A percentile compares a stretch with the other conserved stretches of the same genome.
Conservation (phyloP, 2,797 vertebrate species). For the Rhynchonycteris naso region DNA sequence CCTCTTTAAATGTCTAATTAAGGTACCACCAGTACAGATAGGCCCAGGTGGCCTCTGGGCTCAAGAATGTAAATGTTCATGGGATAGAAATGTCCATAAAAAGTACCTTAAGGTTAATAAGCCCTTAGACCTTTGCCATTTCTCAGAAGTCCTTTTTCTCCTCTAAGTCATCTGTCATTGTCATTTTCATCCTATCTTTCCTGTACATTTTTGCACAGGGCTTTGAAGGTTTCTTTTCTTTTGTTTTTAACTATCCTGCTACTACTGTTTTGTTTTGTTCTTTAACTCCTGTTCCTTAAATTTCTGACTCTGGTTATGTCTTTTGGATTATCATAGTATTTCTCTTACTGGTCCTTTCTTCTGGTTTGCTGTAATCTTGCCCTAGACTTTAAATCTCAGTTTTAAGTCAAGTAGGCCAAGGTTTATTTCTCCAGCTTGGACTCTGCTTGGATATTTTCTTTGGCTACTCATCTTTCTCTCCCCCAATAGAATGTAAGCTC, state of each 20-base stretch:
- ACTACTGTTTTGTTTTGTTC: neutral
- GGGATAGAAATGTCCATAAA: neutral
- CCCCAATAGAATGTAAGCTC: neutral
- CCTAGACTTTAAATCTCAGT: neutral
- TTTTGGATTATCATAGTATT: neutral
- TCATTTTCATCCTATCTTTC: neutral
- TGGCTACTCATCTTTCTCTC: neutral
- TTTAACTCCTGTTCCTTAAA: neutral
- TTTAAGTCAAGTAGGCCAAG: neutral
- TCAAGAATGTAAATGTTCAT: neutral
- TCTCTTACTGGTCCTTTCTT: neutral
- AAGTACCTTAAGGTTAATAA: neutral
- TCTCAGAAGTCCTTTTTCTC: neutral
- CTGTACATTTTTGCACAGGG: neutral
- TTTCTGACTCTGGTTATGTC: neutral
- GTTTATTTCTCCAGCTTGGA: neutral
- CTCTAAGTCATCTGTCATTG: neutral
- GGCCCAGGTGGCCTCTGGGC: neutral
- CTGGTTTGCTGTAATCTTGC: neutral
- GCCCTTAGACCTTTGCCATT: neutral
- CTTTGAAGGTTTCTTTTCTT: neutral
- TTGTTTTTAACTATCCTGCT: neutral
- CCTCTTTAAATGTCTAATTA: neutral
- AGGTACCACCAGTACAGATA: neutral
- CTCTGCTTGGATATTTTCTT: neutral